A percentile compares a stretch with the other conserved stretches of the same genome.
These are phyloP conservation scores for Borostomias antarcticus DNA, from an alignment of 2,797 vertebrate genomes.

Conservation along the genomic window DNA sequence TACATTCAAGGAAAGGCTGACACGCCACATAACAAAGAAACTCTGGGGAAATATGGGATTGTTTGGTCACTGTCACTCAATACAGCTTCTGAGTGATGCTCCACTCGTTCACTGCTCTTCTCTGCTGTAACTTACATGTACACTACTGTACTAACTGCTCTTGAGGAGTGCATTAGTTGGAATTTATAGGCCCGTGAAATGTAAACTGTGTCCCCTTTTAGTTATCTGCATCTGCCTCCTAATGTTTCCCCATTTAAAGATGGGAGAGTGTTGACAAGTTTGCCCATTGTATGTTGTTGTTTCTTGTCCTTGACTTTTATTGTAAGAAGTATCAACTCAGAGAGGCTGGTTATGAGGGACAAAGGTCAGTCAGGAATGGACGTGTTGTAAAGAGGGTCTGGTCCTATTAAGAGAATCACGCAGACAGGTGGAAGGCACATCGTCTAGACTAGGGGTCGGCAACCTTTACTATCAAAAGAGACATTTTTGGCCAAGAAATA, in stretches of 20 bases:
- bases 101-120: constrained; percentile 26
- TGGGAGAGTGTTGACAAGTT: constrained; percentile 62
- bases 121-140: too few relatives aligned
- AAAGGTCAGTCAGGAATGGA: constrained; percentile 23
- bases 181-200: constrained; percentile 57
- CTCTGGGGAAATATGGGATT: constrained; percentile 9
- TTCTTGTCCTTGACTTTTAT: constrained; percentile 75
- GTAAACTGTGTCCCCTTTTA: constrained; percentile 44
- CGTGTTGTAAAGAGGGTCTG: background rate
- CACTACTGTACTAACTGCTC: constrained; percentile 37
- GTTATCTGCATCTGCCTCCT: constrained; percentile 59
- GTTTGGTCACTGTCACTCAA: constrained; percentile 13
- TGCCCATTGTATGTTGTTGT: constrained; percentile 64
- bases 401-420: background rate
- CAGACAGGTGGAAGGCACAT: too few relatives aligned
- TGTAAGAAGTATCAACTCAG: constrained; percentile 32
- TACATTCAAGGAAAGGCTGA: background rate
- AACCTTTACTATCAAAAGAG: too few relatives aligned
- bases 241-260: constrained; percentile 66
- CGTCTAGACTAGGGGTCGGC: too few relatives aligned
- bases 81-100: constrained; percentile 14
- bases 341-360: constrained; percentile 45
- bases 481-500: too few relatives aligned
- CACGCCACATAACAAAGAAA: background rate
- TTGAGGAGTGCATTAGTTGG: constrained; percentile 61